Percentiles rank a stretch among this genome's conserved stretches.
Evolutionary conservation across 2,888 invertebrate genomes (phyloP).

Genomic region (Apamea sordens): DNA sequence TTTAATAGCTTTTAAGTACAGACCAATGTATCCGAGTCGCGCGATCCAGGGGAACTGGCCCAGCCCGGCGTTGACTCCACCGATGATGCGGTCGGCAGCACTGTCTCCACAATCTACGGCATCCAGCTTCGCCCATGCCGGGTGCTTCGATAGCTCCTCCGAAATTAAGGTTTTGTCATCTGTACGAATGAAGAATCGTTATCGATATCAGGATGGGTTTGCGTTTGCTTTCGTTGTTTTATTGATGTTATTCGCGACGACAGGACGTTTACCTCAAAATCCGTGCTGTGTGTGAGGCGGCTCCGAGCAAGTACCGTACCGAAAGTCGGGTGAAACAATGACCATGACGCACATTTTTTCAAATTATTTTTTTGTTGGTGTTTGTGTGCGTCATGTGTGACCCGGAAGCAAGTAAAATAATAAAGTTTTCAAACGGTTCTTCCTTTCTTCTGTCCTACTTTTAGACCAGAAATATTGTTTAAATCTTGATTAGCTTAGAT

Average conservation of each 20-base stretch:
- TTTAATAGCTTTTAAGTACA: neutral
- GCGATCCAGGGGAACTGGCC: slow-evolving; percentile 92
- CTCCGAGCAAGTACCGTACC: neutral
- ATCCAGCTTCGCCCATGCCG: slow-evolving; percentile 87
- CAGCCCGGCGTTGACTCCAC: slow-evolving; percentile 90
- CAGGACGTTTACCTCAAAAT: neutral
- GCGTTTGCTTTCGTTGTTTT: neutral
- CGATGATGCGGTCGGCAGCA: slow-evolving; percentile 91
- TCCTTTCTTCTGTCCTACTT: slow-evolving; percentile 1
- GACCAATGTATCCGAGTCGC: slow-evolving; percentile 88
- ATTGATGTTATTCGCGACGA: neutral
- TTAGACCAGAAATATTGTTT: neutral
- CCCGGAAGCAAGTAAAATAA: neutral
- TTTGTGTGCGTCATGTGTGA: slow-evolving; percentile 1
- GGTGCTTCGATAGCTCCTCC: slow-evolving; percentile 74
- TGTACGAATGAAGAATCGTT: slow-evolving; percentile 18
- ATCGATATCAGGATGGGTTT: neutral
- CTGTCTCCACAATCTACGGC: slow-evolving; percentile 90
- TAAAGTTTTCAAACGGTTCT: neutral
- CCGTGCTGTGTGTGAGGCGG: neutral
- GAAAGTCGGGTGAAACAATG: neutral
- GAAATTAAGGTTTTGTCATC: slow-evolving; percentile 21
- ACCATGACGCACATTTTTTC: neutral
- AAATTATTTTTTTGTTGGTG: slow-evolving; percentile 1
- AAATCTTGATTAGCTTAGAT: neutral